Base-by-base conservation (phyloP, 2,888 invertebrate genomes). In the Rhaphigaster nebulosa region DNA sequence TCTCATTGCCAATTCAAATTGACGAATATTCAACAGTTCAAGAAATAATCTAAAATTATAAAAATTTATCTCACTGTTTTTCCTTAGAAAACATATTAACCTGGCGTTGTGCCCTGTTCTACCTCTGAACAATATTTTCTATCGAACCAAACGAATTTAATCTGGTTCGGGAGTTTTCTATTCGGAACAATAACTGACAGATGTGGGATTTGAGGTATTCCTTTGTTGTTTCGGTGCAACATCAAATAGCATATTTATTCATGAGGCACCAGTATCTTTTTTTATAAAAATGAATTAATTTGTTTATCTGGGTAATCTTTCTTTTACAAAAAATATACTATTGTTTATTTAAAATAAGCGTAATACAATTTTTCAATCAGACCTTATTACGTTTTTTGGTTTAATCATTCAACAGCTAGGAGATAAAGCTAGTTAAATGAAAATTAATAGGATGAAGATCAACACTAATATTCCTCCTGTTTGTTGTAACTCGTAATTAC, bases 161-260 rank as follows among this genome's bases (percentile, higher is more conserved):
- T 80, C 80, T 45, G 80, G 41, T 41, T 45, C 8, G 41, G 80
- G 41, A 41, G 80, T 41, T 80, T 80, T 23, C 80, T 45, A 38
- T 80, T 38, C 80, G 41, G 41, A 80, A 80, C 65, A 65, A 65
- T 65, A 65, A 65, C 65, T 65, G 65, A 65, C 65, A 65, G 65
- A 65, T 65, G 34, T 65, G 18, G 29, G 65, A 29, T 34, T 65
- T 34, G 15, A 18, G 65, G 65, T 18, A 65, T 65, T 65, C 65
- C 29, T 65, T 65, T 34, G 29, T 34, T 65, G 18, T 15, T 4
- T 18, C 18, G 18, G 5, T 65, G 29, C 65, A 29, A 6, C 29
- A 65, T 34, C 65, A 65, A 34, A 65, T 65, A 29, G 65, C 29
- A 4, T 65, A 65, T 12, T 65, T 65, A 65, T 65, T 65, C 65